phyloP scores from a whole-genome alignment of 2,797 vertebrate species.

The Pteropus rufus region DNA sequence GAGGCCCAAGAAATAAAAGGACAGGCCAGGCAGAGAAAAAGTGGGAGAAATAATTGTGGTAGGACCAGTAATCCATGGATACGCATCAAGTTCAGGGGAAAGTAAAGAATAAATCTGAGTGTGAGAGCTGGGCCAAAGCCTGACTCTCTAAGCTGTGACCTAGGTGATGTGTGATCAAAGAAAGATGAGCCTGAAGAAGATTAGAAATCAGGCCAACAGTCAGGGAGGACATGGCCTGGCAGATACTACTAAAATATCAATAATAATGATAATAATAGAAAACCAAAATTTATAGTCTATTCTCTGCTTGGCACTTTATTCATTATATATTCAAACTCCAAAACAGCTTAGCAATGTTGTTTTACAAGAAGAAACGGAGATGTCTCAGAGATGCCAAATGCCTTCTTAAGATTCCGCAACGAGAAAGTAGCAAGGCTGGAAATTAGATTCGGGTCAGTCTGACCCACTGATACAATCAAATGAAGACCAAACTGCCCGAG shows the following conservation, averaged over 20 bases:
- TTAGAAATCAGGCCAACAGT: not conserved
- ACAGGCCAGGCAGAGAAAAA: not conserved
- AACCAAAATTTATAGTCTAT: not conserved
- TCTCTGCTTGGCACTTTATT: not conserved
- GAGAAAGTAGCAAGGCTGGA: not conserved
- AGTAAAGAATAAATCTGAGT: not conserved
- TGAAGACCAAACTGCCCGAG: not conserved
- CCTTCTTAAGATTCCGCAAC: not conserved
- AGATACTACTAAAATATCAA: not conserved
- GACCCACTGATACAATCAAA: not conserved
- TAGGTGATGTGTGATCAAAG: not conserved
- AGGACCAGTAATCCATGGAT: not conserved
- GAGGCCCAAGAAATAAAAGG: not conserved
- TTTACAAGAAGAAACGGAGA: not conserved
- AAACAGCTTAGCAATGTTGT: not conserved
- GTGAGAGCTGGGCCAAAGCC: too few species aligned
- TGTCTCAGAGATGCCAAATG: not conserved
- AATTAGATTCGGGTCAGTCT: not conserved
- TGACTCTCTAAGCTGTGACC: not conserved
- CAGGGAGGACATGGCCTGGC: not conserved
- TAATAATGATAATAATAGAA: not conserved
- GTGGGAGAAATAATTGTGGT: not conserved
- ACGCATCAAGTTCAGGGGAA: not conserved
- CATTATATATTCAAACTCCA: not conserved
- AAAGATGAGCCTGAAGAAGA: not conserved